These are phyloP conservation scores for Athalia cordata DNA, from an alignment of 2,888 invertebrate species.

Conservation along the genomic window DNA sequence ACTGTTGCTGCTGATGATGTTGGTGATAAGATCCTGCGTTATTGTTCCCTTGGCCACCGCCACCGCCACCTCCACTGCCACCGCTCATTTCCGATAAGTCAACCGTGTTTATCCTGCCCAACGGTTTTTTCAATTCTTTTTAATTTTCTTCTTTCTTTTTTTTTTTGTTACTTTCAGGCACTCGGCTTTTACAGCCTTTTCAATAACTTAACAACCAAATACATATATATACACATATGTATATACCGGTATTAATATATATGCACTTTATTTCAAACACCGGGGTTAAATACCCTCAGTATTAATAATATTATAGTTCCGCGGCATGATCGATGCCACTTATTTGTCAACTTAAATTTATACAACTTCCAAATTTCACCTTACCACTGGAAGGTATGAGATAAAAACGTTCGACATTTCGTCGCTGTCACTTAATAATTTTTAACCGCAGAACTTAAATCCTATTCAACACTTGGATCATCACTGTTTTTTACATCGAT, in stretches of 20 bases:
- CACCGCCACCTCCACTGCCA: slow-evolving; percentile 66
- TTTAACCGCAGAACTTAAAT: too few relatives aligned
- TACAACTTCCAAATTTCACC: too few relatives aligned
- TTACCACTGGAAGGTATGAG: too few relatives aligned
- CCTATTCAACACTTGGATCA: too few relatives aligned
- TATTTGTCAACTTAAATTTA: too few relatives aligned
- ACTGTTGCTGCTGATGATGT: slow-evolving; percentile 77
- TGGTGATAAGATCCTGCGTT: slow-evolving; percentile 75
- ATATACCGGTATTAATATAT: too few relatives aligned
- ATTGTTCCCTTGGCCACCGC: slow-evolving; percentile 60
- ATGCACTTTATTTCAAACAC: not conserved
- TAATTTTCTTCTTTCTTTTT: too few relatives aligned
- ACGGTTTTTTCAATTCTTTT: slow-evolving; percentile 6
- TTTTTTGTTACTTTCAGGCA: too few relatives aligned
- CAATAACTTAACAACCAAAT: too few relatives aligned
- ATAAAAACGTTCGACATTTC: slow-evolving; percentile 19
- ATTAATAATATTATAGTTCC: not conserved
- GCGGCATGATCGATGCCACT: not conserved
- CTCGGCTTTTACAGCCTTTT: too few relatives aligned
- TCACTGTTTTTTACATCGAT: too few relatives aligned
- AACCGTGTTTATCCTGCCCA: slow-evolving; percentile 41
- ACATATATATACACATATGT: too few relatives aligned
- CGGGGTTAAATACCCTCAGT: not conserved
- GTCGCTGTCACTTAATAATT: not conserved
- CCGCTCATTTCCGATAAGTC: slow-evolving; percentile 68